Percentiles rank a stretch among this genome's conserved stretches.
Evolutionary conservation across 2,888 invertebrate genomes (phyloP).

Genomic region (Drosophila kanekoi): DNA sequence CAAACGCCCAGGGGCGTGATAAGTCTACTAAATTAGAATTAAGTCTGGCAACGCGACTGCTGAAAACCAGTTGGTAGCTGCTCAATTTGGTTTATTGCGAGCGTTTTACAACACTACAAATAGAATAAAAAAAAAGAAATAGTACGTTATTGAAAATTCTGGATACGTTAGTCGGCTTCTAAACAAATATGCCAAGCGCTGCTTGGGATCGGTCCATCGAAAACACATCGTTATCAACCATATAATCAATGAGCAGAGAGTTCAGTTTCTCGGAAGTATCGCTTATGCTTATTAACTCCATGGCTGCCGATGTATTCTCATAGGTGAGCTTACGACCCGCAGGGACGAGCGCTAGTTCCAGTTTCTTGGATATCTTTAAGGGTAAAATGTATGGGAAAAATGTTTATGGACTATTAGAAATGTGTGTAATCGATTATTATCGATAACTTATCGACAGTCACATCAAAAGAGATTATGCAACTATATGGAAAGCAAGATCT

Average conservation of each 20-base stretch:
- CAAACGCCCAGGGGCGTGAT: constrained; percentile 57
- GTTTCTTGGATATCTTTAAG: constrained; percentile 35
- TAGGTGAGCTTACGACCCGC: constrained; percentile 22
- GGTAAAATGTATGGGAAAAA: not conserved
- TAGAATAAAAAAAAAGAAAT: constrained; percentile 6
- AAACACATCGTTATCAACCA: constrained; percentile 27
- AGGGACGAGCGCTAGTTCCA: constrained; percentile 33
- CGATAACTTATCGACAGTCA: not conserved
- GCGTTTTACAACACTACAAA: constrained; percentile 6
- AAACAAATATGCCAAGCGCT: not conserved
- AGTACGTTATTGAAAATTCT: not conserved
- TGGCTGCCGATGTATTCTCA: constrained; percentile 37
- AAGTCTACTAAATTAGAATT: constrained; percentile 60
- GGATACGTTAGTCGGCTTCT: not conserved
- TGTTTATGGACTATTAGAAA: not conserved
- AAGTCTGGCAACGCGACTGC: constrained; percentile 21
- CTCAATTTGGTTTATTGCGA: constrained; percentile 33
- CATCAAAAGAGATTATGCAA: not conserved
- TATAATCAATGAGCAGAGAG: constrained; percentile 38
- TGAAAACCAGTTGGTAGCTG: constrained; percentile 13
- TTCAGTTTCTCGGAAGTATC: constrained; percentile 38
- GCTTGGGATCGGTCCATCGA: not conserved
- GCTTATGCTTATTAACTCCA: constrained; percentile 47
- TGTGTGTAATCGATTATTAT: not conserved
- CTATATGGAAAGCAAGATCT: not conserved